A percentile compares a stretch with the other conserved stretches of the same genome.
Conservation (phyloP, 1,140 invertebrate species). For the Panagrolaimus sp. region DNA sequence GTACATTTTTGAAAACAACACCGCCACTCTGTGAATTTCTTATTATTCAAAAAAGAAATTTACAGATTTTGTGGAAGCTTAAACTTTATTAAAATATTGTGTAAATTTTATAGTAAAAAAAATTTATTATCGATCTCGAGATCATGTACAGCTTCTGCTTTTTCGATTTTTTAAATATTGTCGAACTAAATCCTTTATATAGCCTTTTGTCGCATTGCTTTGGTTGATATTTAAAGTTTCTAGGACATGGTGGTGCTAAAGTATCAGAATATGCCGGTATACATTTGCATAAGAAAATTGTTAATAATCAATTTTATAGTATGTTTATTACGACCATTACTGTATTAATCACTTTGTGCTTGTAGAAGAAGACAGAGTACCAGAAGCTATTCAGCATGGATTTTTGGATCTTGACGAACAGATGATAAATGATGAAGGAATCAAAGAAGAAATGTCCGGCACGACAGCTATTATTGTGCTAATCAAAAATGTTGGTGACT, state of each 20-base stretch:
- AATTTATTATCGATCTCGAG: no score
- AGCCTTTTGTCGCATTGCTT: no score
- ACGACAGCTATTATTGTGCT: slow-evolving; percentile 85
- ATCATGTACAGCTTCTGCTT: no score
- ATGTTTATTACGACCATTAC: slow-evolving; percentile 37
- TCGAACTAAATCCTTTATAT: no score
- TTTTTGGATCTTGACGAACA: slow-evolving; percentile 85
- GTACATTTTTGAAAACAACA: no score
- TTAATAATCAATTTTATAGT: slow-evolving; percentile 63
- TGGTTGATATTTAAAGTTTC: no score
- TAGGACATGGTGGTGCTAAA: slow-evolving; percentile 71
- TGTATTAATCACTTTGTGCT: slow-evolving; percentile 62
- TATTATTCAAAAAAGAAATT: no score
- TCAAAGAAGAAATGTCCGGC: slow-evolving; percentile 84
- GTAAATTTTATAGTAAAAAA: no score
- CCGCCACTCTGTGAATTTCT: no score
- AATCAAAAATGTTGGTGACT: slow-evolving; percentile 66
- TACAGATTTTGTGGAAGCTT: no score
- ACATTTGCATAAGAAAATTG: slow-evolving; percentile 75
- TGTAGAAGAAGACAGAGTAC: slow-evolving; percentile 74
- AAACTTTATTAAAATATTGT: no score
- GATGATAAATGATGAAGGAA: slow-evolving; percentile 77
- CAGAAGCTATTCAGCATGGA: slow-evolving; percentile 75
- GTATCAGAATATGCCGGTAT: slow-evolving; percentile 87
- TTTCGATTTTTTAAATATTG: no score